These are phyloP conservation scores for Cheilosia grossa DNA, from an alignment of 2,888 invertebrate genomes.

Conservation along the genomic window DNA sequence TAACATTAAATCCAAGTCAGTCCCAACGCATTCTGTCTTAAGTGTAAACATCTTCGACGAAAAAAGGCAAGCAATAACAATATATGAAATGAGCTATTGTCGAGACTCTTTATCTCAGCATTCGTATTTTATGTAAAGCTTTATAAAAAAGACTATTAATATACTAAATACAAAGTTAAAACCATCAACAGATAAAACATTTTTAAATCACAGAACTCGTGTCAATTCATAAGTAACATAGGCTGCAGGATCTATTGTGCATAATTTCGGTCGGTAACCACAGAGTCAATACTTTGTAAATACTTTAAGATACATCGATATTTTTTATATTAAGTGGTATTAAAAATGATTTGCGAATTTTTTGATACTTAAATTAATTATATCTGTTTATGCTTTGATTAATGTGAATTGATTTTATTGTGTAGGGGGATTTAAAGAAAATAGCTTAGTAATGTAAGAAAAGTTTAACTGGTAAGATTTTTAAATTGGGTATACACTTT, in stretches of 20 bases:
- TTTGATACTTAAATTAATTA: conserved; percentile 2
- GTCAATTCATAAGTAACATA: conserved; percentile 57
- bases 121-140: conserved; percentile 16
- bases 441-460: not conserved
- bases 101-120: not conserved
- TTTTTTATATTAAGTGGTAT: conserved; percentile 50
- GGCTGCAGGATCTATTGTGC: conserved; percentile 23
- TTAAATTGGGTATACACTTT: not conserved
- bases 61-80: too few relatives aligned
- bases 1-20: too few relatives aligned
- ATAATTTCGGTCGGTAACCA: conserved; percentile 15
- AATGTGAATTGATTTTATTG: conserved; percentile 20
- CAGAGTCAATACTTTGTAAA: conserved; percentile 16
- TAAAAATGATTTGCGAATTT: conserved; percentile 54
- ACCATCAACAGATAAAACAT: conserved; percentile 16
- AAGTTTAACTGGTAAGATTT: not conserved
- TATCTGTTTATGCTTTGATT: not conserved
- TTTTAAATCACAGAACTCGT: conserved; percentile 47
- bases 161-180: not conserved
- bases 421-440: conserved; percentile 7
- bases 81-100: too few relatives aligned
- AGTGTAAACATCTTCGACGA: too few relatives aligned
- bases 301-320: conserved; percentile 36
- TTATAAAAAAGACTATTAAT: conserved; percentile 6
- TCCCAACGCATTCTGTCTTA: too few relatives aligned